Base-by-base conservation (phyloP, 2,888 invertebrate species). In the Polymixis lichenea region DNA sequence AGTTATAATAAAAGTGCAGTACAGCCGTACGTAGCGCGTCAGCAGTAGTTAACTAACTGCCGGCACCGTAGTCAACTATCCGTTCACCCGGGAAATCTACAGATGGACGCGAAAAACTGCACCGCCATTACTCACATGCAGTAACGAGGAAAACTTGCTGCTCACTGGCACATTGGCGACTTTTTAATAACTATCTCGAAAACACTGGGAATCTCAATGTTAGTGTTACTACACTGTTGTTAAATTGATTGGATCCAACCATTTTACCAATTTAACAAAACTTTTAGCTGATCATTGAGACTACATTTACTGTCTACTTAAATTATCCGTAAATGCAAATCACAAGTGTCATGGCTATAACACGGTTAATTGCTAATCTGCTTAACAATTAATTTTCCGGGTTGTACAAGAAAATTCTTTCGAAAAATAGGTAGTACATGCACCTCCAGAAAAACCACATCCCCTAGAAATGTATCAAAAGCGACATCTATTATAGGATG, bases 61-160 rank as follows among this genome's bases (percentile, higher is more conserved):
- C 66, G 56, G 65, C 75, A 2, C 62, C 60, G 75, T 25, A 78
- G 71, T 69, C 78, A 83, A 77, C 86, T 82, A 56, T 28, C 43
- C 51, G 43, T 60, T 65, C 86, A 75, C 80, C 68, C 83, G 88
- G 89, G 89, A 86, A 90, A 89, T 88, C 87, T 86, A 84, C 83
- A 71, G 77, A 77, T 78, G 80, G 77, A 82, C 74, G 82, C 79
- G 83, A 80, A 85, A 86, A 89, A 80, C 68, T 87, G 85, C 83
- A 83, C 78, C 75, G 78, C 71, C 75, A 82, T 88, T 86, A 88
- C 82, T 86, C 86, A 80, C 80, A 67, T 69, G 80, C 66, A 61
- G 76, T 78, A 82, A 79, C 75, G 71, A 73, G 75, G 60, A 65
- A 67, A 68, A 72, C 77, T 65, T 61, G 56, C 76, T 77, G 72